Conservation (phyloP, 2,113 vertebrate genomes). For the Oreochromis spilurus region DNA sequence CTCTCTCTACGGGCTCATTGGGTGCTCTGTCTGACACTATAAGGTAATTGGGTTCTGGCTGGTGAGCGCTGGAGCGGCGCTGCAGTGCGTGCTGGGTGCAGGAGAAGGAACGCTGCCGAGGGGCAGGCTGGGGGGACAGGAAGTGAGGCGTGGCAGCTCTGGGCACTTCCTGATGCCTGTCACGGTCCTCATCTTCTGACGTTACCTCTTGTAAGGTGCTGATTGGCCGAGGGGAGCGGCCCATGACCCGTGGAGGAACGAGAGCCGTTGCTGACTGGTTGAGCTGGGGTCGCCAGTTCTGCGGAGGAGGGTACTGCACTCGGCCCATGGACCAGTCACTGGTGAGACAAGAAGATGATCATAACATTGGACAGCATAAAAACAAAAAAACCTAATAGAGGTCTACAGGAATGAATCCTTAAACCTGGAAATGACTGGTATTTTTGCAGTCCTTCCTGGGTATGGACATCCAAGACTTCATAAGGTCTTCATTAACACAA, state of each 20-base stretch:
- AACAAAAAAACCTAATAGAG: neutral
- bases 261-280: conserved; percentile 74
- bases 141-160: conserved; percentile 70
- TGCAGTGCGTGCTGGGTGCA: conserved; percentile 77
- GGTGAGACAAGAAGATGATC: conserved; percentile 4
- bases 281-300: conserved; percentile 69
- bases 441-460: rapidly evolving
- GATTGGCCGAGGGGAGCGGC: conserved; percentile 71
- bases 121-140: conserved; percentile 70
- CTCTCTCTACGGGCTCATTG: conserved; percentile 61
- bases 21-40: conserved; percentile 53
- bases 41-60: conserved; percentile 61
- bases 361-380: neutral
- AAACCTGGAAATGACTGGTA: neutral
- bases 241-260: conserved; percentile 74
- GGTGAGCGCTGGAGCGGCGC: conserved; percentile 60
- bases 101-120: conserved; percentile 76
- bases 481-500: neutral
- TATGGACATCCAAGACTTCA: neutral
- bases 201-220: conserved; percentile 77
- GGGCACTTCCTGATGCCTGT: conserved; percentile 53
- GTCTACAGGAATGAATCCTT: rapidly evolving
- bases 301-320: conserved; percentile 63
- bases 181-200: conserved; percentile 75
- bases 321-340: conserved; percentile 69